Evolutionary conservation across 1,140 invertebrate genomes (phyloP).

Genomic region (Caenorhabditis inopinata): DNA sequence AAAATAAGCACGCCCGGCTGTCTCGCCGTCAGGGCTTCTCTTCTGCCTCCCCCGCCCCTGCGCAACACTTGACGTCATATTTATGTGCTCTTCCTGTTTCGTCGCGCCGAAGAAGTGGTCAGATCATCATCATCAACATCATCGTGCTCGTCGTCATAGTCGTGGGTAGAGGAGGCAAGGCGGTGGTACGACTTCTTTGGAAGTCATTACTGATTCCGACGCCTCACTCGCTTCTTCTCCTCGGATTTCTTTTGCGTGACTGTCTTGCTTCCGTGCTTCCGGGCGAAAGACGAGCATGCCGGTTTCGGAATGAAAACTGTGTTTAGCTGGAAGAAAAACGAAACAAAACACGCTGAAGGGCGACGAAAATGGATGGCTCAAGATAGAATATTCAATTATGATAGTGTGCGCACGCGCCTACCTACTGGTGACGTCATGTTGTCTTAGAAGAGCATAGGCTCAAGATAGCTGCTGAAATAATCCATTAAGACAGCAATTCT

Average conservation of each 20-base stretch:
- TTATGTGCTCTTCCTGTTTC: background rate
- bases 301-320: too few species aligned
- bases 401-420: background rate
- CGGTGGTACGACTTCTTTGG: too few species aligned
- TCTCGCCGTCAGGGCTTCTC: background rate
- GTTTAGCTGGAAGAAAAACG: slow-evolving; percentile 3
- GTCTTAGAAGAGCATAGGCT: too few species aligned
- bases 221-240: too few species aligned
- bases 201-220: too few species aligned
- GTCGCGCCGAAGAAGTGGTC: background rate
- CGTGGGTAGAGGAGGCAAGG: too few species aligned
- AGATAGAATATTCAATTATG: slow-evolving; percentile 24
- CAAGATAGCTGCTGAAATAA: too few species aligned
- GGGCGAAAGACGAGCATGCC: too few species aligned
- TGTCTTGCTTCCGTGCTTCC: too few species aligned
- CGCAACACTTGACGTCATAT: slow-evolving; percentile 13
- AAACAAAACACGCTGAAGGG: background rate
- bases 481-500: too few species aligned
- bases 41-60: background rate
- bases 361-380: background rate
- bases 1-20: background rate
- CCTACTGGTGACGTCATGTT: slow-evolving; percentile 21
- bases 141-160: too few species aligned
- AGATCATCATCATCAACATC: background rate
- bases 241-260: too few species aligned